These are phyloP conservation scores for Drosophila guanche DNA, from an alignment of 1,140 invertebrate species.

Conservation along the genomic window DNA sequence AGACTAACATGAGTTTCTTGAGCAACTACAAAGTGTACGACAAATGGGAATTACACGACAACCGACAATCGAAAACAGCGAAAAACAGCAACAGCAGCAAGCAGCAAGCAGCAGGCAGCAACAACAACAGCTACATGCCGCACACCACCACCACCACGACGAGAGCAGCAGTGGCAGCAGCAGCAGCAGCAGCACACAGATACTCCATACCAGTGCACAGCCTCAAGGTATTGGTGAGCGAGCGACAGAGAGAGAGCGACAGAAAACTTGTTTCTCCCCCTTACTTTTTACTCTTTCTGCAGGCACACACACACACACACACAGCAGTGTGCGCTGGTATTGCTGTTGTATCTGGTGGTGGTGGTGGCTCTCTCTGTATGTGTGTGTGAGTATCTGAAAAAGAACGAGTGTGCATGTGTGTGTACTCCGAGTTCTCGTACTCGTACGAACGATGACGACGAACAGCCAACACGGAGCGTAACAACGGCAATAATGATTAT, in stretches of 20 bases:
- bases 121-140: conserved; percentile 23
- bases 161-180: conserved; percentile 58
- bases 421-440: too few species aligned
- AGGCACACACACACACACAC: background rate
- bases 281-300: conserved; percentile 28
- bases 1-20: conserved; percentile 84
- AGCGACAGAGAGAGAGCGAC: conserved; percentile 26
- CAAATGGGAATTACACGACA: conserved; percentile 84
- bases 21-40: conserved; percentile 84
- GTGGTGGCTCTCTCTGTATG: conserved; percentile 5
- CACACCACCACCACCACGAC: conserved; percentile 28
- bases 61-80: conserved; percentile 81
- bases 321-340: conserved; percentile 1
- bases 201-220: background rate
- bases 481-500: conserved; percentile 83
- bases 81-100: conserved; percentile 67
- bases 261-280: conserved; percentile 67
- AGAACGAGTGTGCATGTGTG: conserved; percentile 29
- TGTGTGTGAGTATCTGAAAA: conserved; percentile 60
- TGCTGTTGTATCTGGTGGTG: conserved; percentile 13
- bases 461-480: conserved; percentile 59
- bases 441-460: conserved; percentile 39
- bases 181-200: conserved; percentile 31
- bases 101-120: conserved; percentile 39
- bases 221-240: conserved; percentile 22